Conservation (phyloP, 2,888 invertebrate species). For the Syrista parreyssii region DNA sequence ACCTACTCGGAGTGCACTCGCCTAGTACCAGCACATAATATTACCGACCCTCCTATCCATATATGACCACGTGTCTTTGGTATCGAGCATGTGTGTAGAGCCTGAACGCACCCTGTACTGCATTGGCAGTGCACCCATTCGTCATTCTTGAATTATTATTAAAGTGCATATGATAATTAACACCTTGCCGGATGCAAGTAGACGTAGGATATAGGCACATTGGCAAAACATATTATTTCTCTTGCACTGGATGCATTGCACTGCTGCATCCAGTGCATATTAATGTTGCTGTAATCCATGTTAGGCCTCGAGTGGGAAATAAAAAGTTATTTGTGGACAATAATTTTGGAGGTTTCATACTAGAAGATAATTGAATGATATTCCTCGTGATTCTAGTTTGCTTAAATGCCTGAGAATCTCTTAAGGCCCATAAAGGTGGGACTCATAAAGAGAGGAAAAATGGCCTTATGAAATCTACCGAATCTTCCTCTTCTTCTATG, state of each 20-base stretch:
- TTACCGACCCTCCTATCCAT: background rate
- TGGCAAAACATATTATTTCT: no score
- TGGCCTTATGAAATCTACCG: background rate
- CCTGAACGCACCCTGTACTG: background rate
- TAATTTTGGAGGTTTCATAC: background rate
- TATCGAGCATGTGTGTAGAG: background rate
- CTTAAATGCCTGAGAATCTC: no score
- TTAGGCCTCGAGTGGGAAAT: background rate
- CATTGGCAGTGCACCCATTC: conserved; percentile 23
- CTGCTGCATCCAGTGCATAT: background rate
- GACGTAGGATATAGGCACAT: background rate
- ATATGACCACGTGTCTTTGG: background rate
- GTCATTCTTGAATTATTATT: conserved; percentile 39
- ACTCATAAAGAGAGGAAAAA: no score
- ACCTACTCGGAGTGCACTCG: conserved; percentile 23
- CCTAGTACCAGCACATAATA: background rate
- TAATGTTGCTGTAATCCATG: background rate
- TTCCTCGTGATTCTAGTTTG: no score
- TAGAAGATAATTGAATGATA: no score
- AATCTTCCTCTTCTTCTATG: background rate
- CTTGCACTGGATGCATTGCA: background rate
- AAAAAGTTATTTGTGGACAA: background rate
- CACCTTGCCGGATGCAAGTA: conserved; percentile 26
- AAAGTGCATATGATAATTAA: conserved; percentile 36
- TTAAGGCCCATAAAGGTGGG: no score